phyloP scores from a whole-genome alignment of 2,888 invertebrate species.

The Mycogona germanica region DNA sequence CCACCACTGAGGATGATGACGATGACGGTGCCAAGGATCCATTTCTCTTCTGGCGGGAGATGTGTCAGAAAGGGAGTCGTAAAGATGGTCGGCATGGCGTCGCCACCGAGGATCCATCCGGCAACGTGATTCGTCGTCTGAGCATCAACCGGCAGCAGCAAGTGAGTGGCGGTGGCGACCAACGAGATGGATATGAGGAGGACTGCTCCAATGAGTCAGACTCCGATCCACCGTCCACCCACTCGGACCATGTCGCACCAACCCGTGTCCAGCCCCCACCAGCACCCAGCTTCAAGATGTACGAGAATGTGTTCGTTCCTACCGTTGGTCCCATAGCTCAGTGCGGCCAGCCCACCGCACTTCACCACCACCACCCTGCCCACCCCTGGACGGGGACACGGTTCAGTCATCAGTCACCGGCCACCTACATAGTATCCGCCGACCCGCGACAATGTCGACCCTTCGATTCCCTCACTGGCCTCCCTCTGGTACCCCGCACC shows the following conservation, averaged over 20 bases:
- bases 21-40: background rate
- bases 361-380: too few species aligned
- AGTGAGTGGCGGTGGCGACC: background rate
- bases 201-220: background rate
- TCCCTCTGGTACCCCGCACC: too few species aligned
- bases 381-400: too few species aligned
- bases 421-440: too few species aligned
- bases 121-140: slow-evolving; percentile 10
- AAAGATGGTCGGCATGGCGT: background rate
- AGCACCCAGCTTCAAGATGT: background rate
- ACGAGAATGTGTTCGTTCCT: slow-evolving; percentile 11
- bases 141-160: slow-evolving; percentile 14
- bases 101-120: background rate
- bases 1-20: background rate
- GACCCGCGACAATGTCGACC: too few species aligned
- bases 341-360: too few species aligned
- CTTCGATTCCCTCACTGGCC: too few species aligned
- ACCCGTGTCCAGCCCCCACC: background rate
- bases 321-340: too few species aligned
- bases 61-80: slow-evolving; percentile 1
- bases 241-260: background rate
- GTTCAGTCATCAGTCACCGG: too few species aligned
- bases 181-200: background rate
- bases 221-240: background rate
- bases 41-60: slow-evolving; percentile 12